Conservation (phyloP, 1,140 invertebrate species). For the Drosophila bifasciata region DNA sequence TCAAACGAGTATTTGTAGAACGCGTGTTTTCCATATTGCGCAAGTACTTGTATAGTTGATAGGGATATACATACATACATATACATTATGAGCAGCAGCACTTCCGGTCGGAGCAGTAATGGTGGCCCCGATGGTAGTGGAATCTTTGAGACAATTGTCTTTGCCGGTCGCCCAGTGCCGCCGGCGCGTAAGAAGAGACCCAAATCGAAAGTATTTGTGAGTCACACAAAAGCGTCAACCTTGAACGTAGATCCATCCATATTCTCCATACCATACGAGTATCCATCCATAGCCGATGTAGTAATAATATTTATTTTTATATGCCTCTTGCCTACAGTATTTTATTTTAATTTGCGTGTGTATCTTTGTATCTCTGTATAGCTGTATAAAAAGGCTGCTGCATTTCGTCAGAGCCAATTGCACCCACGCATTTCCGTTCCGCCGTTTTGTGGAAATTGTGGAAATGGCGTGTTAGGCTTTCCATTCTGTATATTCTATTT, state of each 20-base stretch:
- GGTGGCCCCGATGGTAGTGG: conserved; percentile 38
- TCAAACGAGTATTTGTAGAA: conserved; percentile 40
- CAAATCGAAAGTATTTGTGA: conserved; percentile 76
- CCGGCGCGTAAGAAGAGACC: conserved; percentile 74
- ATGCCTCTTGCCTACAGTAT: conserved; percentile 39
- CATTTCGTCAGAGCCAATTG: conserved; percentile 53
- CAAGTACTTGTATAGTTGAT: conserved; percentile 44
- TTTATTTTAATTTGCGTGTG: conserved; percentile 33
- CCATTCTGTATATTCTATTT: conserved; percentile 35
- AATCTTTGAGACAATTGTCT: conserved; percentile 70
- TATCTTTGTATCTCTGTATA: conserved; percentile 15
- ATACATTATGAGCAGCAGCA: conserved; percentile 65
- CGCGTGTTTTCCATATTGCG: conserved; percentile 45
- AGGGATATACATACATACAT: neutral
- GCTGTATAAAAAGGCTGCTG: conserved; percentile 10
- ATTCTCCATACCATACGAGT: neutral
- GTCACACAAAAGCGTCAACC: conserved; percentile 44
- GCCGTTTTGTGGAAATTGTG: conserved; percentile 40
- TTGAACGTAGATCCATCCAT: conserved; percentile 26
- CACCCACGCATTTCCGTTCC: conserved; percentile 69
- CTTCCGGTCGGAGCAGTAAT: conserved; percentile 71
- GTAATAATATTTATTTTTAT: conserved; percentile 46
- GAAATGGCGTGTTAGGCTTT: conserved; percentile 59
- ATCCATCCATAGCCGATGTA: conserved; percentile 37
- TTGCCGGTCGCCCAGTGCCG: conserved; percentile 66